phyloP scores from a whole-genome alignment of 2,113 vertebrate genomes.

The Candoia aspera region DNA sequence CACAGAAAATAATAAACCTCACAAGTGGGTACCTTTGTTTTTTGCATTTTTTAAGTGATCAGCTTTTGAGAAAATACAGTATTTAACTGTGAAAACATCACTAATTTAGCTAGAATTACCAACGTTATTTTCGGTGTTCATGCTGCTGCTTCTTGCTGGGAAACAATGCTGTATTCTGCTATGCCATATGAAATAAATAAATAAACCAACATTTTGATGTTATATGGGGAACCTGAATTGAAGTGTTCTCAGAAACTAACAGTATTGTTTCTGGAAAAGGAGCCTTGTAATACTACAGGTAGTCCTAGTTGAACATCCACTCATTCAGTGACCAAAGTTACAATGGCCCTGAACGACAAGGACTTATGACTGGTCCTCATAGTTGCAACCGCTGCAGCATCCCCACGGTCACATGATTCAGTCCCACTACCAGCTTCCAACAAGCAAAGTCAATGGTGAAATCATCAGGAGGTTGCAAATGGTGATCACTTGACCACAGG shows the following conservation, averaged over 20 bases:
- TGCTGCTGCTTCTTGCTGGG: too few relatives aligned
- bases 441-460: not conserved
- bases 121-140: too few relatives aligned
- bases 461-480: not conserved
- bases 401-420: too few relatives aligned
- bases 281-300: not conserved
- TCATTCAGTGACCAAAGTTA: not conserved
- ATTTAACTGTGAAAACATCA: slow-evolving; percentile 20
- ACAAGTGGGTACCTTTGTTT: slow-evolving; percentile 33
- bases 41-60: slow-evolving; percentile 18
- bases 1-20: slow-evolving; percentile 19
- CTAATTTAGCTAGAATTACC: not conserved
- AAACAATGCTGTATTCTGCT: too few relatives aligned
- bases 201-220: not conserved
- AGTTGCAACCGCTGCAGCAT: not conserved
- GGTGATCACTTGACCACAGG: not conserved
- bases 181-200: too few relatives aligned
- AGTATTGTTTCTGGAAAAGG: not conserved
- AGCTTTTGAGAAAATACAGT: not conserved
- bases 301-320: not conserved
- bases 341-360: not conserved
- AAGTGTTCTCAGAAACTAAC: not conserved
- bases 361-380: not conserved
- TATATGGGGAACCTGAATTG: not conserved
- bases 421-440: not conserved